These are phyloP conservation scores for Drosophila anomalata DNA, from an alignment of 2,888 invertebrate genomes.

Conservation along the genomic window DNA sequence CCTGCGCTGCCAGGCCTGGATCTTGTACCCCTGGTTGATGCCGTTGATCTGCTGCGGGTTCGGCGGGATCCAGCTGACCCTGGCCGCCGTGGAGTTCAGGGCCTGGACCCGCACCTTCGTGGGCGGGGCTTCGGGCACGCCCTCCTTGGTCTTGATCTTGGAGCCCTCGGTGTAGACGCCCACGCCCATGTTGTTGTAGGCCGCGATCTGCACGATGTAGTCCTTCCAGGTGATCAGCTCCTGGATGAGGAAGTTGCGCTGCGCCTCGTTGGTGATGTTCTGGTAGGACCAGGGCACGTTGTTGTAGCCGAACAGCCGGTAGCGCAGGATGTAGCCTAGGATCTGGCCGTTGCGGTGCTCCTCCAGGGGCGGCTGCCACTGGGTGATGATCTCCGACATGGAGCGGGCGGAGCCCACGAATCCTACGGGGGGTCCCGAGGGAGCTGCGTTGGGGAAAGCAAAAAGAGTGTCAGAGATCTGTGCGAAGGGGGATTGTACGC, in stretches of 20 bases:
- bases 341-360: slow-evolving; percentile 98
- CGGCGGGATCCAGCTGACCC: slow-evolving; percentile 97
- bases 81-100: slow-evolving; percentile 92
- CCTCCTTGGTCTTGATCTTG: slow-evolving; percentile 97
- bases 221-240: slow-evolving; percentile 99
- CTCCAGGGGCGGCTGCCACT: slow-evolving; percentile 98
- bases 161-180: slow-evolving; percentile 96
- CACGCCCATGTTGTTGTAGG: slow-evolving; percentile 97
- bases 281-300: slow-evolving; percentile 95
- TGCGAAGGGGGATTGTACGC: not conserved
- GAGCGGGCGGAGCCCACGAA: slow-evolving; percentile 97
- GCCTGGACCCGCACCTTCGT: slow-evolving; percentile 91
- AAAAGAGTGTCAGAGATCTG: not conserved
- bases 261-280: slow-evolving; percentile 96
- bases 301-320: slow-evolving; percentile 95
- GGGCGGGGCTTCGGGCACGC: slow-evolving; percentile 96
- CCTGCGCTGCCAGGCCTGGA: slow-evolving; percentile 92
- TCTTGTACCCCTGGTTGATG: slow-evolving; percentile 97
- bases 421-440: slow-evolving; percentile 97
- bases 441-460: slow-evolving; percentile 88
- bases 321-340: slow-evolving; percentile 95
- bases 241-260: slow-evolving; percentile 94
- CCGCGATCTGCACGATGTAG: slow-evolving; percentile 97
- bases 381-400: slow-evolving; percentile 97
- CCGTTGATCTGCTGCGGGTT: slow-evolving; percentile 99